A percentile compares a stretch with the other conserved stretches of the same genome.
phyloP scores from a whole-genome alignment of 2,797 vertebrate genomes.

The Silurus aristotelis region DNA sequence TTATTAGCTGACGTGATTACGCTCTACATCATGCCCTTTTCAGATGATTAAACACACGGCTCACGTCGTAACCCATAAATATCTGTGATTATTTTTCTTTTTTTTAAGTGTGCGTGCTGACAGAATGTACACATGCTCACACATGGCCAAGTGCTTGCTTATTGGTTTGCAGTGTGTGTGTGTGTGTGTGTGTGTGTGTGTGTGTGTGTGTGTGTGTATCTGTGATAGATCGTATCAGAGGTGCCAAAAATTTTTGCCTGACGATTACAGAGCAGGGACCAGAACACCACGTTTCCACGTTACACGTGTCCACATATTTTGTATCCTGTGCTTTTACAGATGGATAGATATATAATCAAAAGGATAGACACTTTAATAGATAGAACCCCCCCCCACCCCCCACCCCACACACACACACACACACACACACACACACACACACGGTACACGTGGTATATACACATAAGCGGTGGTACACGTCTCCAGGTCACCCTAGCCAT shows the following conservation, averaged over 20 bases:
- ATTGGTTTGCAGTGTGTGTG: not conserved
- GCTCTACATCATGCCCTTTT: not conserved
- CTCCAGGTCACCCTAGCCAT: not conserved
- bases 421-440: too few relatives aligned
- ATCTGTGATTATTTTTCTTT: not conserved
- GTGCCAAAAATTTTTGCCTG: not conserved
- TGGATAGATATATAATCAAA: not conserved
- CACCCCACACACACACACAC: too few relatives aligned
- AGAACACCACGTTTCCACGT: not conserved
- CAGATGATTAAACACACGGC: conserved; percentile 6
- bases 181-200: too few relatives aligned
- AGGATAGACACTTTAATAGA: not conserved
- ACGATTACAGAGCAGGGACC: not conserved
- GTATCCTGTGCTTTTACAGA: too few relatives aligned
- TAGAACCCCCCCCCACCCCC: not conserved
- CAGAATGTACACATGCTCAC: not conserved
- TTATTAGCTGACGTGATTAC: conserved; percentile 19
- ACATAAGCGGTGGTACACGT: too few relatives aligned
- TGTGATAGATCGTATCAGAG: not conserved
- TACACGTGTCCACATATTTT: not conserved
- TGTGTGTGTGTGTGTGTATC: too few relatives aligned
- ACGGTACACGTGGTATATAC: not conserved
- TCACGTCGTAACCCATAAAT: not conserved
- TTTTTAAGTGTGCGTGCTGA: not conserved
- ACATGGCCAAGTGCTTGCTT: not conserved